A percentile compares a stretch with the other conserved stretches of the same genome.
Conservation (phyloP, 2,797 vertebrate species). For the Diplodus sargus region DNA sequence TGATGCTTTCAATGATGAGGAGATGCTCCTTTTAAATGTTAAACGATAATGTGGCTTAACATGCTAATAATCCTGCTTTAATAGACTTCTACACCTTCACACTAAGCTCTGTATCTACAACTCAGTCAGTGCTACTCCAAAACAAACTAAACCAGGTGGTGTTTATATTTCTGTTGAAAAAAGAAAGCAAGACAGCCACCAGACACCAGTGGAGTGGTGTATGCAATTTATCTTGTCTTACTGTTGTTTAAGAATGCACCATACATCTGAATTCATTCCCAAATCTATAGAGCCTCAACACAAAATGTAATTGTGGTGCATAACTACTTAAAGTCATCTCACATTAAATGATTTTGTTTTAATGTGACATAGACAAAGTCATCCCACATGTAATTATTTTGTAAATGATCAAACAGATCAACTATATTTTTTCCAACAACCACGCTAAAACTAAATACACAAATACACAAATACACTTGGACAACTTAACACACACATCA, state of each 20-base stretch:
- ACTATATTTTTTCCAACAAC: not conserved
- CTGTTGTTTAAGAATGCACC: not conserved
- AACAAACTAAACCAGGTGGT: constrained; percentile 19
- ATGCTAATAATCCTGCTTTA: constrained; percentile 17
- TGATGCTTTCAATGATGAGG: constrained; percentile 41
- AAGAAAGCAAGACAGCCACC: not conserved
- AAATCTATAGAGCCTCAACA: constrained; percentile 1
- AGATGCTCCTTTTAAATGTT: constrained; percentile 41
- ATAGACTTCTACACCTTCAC: constrained; percentile 13
- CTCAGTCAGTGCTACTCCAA: constrained; percentile 13
- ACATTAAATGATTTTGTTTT: not conserved
- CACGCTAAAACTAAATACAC: not conserved
- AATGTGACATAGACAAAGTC: not conserved
- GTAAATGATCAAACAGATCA: not conserved
- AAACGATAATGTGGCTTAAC: constrained; percentile 37
- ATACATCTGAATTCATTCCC: not conserved
- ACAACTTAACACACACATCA: not conserved
- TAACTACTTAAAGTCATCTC: not conserved
- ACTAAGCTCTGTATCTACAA: constrained; percentile 18
- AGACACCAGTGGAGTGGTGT: not conserved
- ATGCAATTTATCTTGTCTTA: not conserved
- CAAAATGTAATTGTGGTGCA: constrained; percentile 1
- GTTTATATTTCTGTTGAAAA: constrained; percentile 13
- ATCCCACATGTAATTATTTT: not conserved
- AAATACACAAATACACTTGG: constrained; percentile 3